Base-by-base conservation (phyloP, 2,797 vertebrate genomes). In the Phataginus tetradactyla region DNA sequence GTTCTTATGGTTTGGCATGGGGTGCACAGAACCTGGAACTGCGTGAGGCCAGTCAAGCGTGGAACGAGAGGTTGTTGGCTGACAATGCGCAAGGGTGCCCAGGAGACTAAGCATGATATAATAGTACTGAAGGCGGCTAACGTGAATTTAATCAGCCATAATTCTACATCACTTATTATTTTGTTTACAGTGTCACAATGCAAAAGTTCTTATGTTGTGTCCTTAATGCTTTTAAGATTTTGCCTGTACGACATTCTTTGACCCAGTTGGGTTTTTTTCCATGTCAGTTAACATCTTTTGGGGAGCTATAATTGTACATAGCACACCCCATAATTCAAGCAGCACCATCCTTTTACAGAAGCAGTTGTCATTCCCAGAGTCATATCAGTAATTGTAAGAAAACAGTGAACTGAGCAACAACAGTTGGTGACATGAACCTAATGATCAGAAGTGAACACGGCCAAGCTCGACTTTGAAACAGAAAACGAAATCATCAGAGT, bases 11-110 rank as follows among this genome's bases (percentile, higher is more conserved):
- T 7, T 23, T 49, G 18, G 79, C 20, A 0, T 61, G 86, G 20
- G 72, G 59, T 90, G 29, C 32, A 90, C 86, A 97, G 95, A 61
- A 92, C 72, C 49, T 95, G 90, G 83, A 96, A 79, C 87, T 93
- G 13, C 96, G 92, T 97, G 91, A 97, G 91, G 81, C 86, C 93
- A 95, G 57, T 96, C 96, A 97, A 91, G 96, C 97, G 97, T 92
- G 87, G 98, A 98, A 98, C 98, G 96, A 97, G 88, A 96, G 92
- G 96, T 97, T 97, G 92, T 98, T 97, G 93, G 92, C 91, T 98
- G 93, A 97, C 90, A 97, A 83, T 84, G 74, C n/a, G 81, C 97
- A 97, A 97, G 92, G 86, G 90, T 94, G 79, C 97, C 92, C 97
- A 86, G 37, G 94, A 98, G 96, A 98, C 91, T 45, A 94, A 97